Evolutionary conservation across 1,140 invertebrate genomes (phyloP).

Genomic region (Eufriesea mexicana): DNA sequence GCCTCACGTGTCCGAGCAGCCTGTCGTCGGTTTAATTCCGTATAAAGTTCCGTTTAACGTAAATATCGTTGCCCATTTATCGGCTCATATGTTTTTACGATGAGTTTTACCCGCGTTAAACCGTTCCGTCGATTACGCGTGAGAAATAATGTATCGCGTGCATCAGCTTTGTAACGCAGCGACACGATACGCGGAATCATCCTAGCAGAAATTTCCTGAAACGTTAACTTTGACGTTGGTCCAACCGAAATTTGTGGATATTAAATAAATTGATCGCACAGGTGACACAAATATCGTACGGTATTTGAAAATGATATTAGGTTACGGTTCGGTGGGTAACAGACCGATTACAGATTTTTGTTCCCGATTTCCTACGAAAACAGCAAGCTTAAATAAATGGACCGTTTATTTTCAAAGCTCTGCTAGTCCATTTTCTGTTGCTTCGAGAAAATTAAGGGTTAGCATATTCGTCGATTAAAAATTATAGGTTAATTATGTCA

Average conservation of each 20-base stretch:
- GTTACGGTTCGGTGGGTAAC: neutral
- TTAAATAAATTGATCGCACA: neutral
- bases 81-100: slow-evolving; percentile 31
- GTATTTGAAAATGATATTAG: neutral
- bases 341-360: too few relatives aligned
- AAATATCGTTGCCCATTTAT: slow-evolving; percentile 18
- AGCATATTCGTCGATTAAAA: too few relatives aligned
- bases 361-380: too few relatives aligned
- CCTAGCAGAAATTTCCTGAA: neutral
- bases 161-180: neutral
- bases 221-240: neutral
- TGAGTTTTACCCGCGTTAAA: slow-evolving; percentile 8
- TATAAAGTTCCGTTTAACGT: slow-evolving; percentile 8
- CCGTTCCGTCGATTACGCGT: slow-evolving; percentile 9
- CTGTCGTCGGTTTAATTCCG: slow-evolving; percentile 24
- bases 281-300: neutral
- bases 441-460: too few relatives aligned
- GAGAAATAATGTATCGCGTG: neutral
- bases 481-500: too few relatives aligned
- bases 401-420: neutral
- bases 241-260: neutral
- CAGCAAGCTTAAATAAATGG: neutral
- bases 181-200: neutral
- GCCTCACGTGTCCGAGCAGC: neutral
- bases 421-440: too few relatives aligned